Evolutionary conservation across 92 coral and sea anemone species (phyloP).

Genomic region (Plumapathes pennacea): DNA sequence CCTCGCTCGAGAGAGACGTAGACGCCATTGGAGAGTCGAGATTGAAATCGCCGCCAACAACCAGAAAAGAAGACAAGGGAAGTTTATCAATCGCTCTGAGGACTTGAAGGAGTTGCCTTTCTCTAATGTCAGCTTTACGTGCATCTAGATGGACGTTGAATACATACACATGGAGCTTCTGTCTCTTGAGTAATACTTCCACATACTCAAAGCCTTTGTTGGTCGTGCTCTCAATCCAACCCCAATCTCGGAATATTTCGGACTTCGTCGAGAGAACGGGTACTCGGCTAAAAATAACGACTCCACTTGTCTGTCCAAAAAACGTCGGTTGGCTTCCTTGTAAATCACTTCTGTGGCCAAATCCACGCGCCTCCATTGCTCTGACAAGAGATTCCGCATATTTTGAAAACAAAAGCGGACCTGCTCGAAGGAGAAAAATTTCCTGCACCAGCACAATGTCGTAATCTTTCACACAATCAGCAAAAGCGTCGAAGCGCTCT

Average conservation of each 20-base stretch:
- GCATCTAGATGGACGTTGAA: slow-evolving; percentile 73
- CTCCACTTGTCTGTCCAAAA: slow-evolving; percentile 61
- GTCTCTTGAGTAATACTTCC: slow-evolving; percentile 24
- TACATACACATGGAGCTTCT: slow-evolving; percentile 19
- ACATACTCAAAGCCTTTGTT: slow-evolving; percentile 69
- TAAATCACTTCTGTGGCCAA: slow-evolving; percentile 45
- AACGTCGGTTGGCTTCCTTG: slow-evolving; percentile 47
- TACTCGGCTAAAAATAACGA: slow-evolving; percentile 68
- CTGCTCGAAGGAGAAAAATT: slow-evolving; percentile 54
- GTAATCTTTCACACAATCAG: slow-evolving; percentile 45
- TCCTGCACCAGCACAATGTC: slow-evolving; percentile 72
- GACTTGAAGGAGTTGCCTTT: slow-evolving; percentile 49
- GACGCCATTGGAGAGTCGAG: slow-evolving; percentile 48
- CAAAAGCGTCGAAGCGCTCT: slow-evolving; percentile 59
- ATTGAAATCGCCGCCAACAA: slow-evolving; percentile 79
- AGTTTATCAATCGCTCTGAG: slow-evolving; percentile 9
- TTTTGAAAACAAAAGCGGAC: slow-evolving; percentile 49
- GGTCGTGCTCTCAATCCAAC: slow-evolving; percentile 20
- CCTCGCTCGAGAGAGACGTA: slow-evolving; percentile 25
- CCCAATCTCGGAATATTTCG: slow-evolving; percentile 22
- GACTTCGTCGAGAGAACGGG: slow-evolving; percentile 38
- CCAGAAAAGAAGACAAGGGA: slow-evolving; percentile 24
- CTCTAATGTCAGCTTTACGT: slow-evolving; percentile 21
- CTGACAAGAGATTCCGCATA: slow-evolving; percentile 52
- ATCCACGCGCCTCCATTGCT: slow-evolving; percentile 57